phyloP scores from a whole-genome alignment of 2,113 vertebrate species.

The Tachysurus fulvidraco region DNA sequence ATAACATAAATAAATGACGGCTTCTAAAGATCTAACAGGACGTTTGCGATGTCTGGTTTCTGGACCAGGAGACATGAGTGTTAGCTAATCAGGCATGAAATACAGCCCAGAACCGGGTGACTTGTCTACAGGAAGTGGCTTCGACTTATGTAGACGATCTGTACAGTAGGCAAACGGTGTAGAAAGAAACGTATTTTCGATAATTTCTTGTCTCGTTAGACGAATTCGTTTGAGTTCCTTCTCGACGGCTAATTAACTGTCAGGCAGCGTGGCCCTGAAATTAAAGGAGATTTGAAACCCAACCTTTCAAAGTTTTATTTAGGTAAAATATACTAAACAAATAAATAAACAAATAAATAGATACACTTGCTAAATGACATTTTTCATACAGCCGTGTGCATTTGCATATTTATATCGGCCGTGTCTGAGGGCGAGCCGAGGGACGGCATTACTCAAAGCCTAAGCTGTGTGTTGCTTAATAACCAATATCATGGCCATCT shows the following conservation, averaged over 20 bases:
- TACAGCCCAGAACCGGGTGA: background rate
- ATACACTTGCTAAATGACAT: conserved; percentile 26
- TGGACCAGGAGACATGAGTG: background rate
- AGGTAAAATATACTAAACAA: background rate
- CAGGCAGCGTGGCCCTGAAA: conserved; percentile 13
- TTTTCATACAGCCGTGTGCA: conserved; percentile 24
- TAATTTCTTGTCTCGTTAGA: background rate
- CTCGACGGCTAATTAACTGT: conserved; percentile 30
- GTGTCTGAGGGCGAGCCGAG: conserved; percentile 14
- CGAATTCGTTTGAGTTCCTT: background rate
- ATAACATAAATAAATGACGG: background rate
- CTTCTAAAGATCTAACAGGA: background rate
- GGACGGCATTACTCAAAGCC: conserved; percentile 30
- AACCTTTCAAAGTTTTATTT: background rate
- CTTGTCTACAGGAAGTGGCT: background rate
- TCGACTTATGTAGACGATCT: background rate
- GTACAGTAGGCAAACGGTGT: background rate
- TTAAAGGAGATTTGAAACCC: background rate
- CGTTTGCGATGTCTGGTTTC: background rate
- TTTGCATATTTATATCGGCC: conserved; percentile 49
- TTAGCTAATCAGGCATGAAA: background rate
- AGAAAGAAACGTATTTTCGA: background rate
- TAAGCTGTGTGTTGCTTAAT: conserved; percentile 38
- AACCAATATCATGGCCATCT: conserved; percentile 38
- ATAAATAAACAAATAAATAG: conserved; percentile 31